These are phyloP conservation scores for Acridotheres tristis DNA, from an alignment of 2,797 vertebrate genomes.

Conservation along the genomic window DNA sequence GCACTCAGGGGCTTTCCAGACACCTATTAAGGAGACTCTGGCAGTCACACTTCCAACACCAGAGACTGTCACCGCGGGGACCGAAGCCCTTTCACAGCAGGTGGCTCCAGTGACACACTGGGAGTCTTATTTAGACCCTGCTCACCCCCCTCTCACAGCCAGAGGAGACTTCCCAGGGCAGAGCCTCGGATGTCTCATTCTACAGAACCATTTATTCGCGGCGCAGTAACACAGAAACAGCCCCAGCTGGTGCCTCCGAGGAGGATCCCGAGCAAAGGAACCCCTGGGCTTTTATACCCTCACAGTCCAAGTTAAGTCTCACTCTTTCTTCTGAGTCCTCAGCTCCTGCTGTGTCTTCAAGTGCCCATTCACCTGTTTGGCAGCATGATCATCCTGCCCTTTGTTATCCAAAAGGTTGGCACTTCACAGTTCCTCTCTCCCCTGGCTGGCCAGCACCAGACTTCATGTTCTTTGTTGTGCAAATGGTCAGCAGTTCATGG, in stretches of 20 bases:
- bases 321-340: not conserved
- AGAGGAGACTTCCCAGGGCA: not conserved
- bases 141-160: not conserved
- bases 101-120: not conserved
- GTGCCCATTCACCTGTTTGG: not conserved
- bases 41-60: not conserved
- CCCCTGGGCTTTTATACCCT: not conserved
- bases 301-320: not conserved
- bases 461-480: not conserved
- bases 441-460: not conserved
- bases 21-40: not conserved
- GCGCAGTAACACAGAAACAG: rapidly evolving
- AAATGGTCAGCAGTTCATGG: not conserved
- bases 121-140: not conserved
- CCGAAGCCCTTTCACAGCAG: no score
- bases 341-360: not conserved
- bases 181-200: not conserved
- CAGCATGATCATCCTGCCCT: not conserved
- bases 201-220: not conserved
- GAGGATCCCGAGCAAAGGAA: not conserved
- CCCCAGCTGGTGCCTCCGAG: rapidly evolving
- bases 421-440: not conserved
- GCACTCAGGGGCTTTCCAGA: not conserved
- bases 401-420: not conserved
- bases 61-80: not conserved